Base-by-base conservation (phyloP, 2,888 invertebrate genomes). In the Erebia epiphron region DNA sequence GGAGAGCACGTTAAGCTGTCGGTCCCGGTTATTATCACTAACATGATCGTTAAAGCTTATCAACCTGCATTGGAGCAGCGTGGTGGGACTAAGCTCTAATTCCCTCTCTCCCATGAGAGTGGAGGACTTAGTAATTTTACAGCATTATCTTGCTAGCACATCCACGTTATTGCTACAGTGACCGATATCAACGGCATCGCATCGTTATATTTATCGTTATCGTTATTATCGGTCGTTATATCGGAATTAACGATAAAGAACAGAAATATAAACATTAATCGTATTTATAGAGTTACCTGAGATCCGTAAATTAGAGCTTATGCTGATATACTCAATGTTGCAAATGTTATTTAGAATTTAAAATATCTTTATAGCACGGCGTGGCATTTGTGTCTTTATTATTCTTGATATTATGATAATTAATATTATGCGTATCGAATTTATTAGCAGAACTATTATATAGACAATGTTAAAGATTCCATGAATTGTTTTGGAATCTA, bases 221-320 rank as follows among this genome's bases (percentile, higher is more conserved):
- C 85, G 90, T 92, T 92, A 91, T 90, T 91, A 90, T 90, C 86
- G 82, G 89, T 85, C 91, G 90, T 91, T 91, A 90, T 89, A 87
- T 83, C 83, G 86, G 85, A 87, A 90, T 88, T 88, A 91, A 91
- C 84, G 91, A 87, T 84, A 84, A 86, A 82, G 83, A 88, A 91
- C 89, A 86, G 85, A 89, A 89, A 90, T 90, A 85, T 87, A 86
- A 85, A 84, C 88, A 86, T 91, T 87, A 86, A 87, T 88, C 82
- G 86, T 83, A 81, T 88, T 89, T 89, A 90, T 88, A 77, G 76
- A 70, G 75, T 75, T 83, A 85, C 84, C 83, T 86, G 73, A 78
- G 77, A 80, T 70, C 69, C 67, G 68, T 81, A 80, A 79, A 79
- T 79, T 74, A 76, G 73, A 69, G 70, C 75, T 78, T 76, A 73